Evolutionary conservation across 2,888 invertebrate species (phyloP).

Genomic region (Ditula angustiorana): DNA sequence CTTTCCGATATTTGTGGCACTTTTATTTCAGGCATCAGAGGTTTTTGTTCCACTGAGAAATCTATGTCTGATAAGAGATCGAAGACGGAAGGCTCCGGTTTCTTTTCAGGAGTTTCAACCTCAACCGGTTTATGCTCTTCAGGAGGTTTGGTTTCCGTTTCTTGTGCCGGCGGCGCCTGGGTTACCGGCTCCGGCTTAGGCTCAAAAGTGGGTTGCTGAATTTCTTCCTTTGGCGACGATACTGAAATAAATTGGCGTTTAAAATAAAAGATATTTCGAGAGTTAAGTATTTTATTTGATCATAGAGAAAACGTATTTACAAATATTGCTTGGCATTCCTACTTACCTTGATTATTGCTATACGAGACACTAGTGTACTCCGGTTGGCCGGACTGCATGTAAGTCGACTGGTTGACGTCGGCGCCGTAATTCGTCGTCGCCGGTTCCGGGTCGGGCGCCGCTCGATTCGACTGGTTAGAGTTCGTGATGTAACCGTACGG

Average conservation of each 20-base stretch:
- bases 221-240: conserved; percentile 66
- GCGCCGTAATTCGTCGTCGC: conserved; percentile 67
- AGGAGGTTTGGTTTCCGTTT: conserved; percentile 24
- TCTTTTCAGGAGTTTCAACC: conserved; percentile 50
- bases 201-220: conserved; percentile 52
- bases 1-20: conserved; percentile 80
- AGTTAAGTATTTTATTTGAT: conserved; percentile 26
- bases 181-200: conserved; percentile 42
- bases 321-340: conserved; percentile 38
- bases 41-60: conserved; percentile 88
- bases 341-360: conserved; percentile 76
- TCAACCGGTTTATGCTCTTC: conserved; percentile 47
- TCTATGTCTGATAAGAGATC: conserved; percentile 92
- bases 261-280: conserved; percentile 36
- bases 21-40: conserved; percentile 87
- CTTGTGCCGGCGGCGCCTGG: conserved; percentile 41
- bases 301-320: conserved; percentile 12
- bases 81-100: conserved; percentile 78
- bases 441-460: conserved; percentile 52
- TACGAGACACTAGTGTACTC: conserved; percentile 64
- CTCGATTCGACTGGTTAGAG: conserved; percentile 62
- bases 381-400: conserved; percentile 71
- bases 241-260: conserved; percentile 69
- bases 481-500: conserved; percentile 80
- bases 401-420: conserved; percentile 70